These are phyloP conservation scores for Pseudolaguvia tuberculata DNA, from an alignment of 2,113 vertebrate genomes.

Conservation along the genomic window DNA sequence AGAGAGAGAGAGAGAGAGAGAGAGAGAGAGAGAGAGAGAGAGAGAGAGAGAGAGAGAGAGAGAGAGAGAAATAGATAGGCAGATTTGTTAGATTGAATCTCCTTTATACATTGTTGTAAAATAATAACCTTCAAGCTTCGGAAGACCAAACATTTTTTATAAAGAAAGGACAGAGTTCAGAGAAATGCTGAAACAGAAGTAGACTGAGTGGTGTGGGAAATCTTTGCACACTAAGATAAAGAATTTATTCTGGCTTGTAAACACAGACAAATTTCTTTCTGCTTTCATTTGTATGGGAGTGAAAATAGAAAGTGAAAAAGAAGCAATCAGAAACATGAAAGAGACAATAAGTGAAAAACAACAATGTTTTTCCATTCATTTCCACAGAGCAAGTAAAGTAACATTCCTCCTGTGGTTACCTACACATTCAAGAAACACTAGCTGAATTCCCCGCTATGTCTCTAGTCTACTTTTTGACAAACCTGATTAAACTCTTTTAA, in stretches of 20 bases:
- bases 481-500: not conserved
- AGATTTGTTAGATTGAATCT: no score
- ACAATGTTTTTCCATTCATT: not conserved
- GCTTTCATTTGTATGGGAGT: slow-evolving; percentile 32
- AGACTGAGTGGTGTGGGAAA: slow-evolving; percentile 27
- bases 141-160: not conserved
- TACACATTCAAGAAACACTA: slow-evolving; percentile 1
- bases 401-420: slow-evolving; percentile 30
- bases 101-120: no score
- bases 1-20: no score
- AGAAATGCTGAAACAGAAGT: slow-evolving; percentile 13
- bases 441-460: slow-evolving; percentile 5
- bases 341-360: not conserved
- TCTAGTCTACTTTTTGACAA: slow-evolving; percentile 3
- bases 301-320: slow-evolving; percentile 23
- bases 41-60: no score
- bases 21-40: no score
- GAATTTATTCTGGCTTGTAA: not conserved
- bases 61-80: no score
- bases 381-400: not conserved
- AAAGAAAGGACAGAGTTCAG: not conserved
- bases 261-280: not conserved
- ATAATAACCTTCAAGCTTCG: not conserved
- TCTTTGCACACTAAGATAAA: not conserved
- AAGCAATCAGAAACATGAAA: not conserved